Evolutionary conservation across 1,140 invertebrate genomes (phyloP).

Genomic region (Xylocopa sonorina): DNA sequence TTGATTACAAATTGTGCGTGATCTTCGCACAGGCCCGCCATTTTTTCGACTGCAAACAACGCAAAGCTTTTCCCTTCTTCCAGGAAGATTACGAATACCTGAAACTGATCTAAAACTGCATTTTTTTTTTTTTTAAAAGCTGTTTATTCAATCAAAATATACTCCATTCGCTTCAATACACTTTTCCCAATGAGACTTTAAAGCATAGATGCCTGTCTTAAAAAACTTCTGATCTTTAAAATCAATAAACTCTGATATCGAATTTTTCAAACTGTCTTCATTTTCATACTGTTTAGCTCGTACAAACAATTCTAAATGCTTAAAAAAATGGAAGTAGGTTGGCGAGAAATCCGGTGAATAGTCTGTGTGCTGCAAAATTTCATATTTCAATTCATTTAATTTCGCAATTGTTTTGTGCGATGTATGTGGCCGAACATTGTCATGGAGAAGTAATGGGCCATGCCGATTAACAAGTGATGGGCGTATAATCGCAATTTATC

Average conservation of each 20-base stretch:
- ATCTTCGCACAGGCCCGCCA: too few species aligned
- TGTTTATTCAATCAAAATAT: too few species aligned
- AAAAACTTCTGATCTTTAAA: constrained; percentile 9
- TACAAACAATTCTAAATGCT: constrained; percentile 23
- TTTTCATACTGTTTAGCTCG: constrained; percentile 1
- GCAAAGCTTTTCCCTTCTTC: too few species aligned
- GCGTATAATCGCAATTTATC: background rate
- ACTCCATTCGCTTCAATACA: background rate
- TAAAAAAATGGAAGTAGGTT: constrained; percentile 26
- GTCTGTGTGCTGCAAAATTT: constrained; percentile 29
- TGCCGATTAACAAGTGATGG: constrained; percentile 2
- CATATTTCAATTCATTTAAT: constrained; percentile 16
- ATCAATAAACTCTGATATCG: constrained; percentile 8
- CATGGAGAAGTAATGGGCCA: constrained; percentile 4
- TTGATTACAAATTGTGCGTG: too few species aligned
- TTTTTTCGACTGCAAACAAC: too few species aligned
- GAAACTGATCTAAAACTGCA: too few species aligned
- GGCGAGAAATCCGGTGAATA: constrained; percentile 30
- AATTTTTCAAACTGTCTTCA: constrained; percentile 8
- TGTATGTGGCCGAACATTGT: constrained; percentile 1
- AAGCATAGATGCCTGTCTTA: constrained; percentile 18
- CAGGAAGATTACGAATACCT: too few species aligned
- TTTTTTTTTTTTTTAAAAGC: too few species aligned
- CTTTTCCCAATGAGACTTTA: constrained; percentile 10
- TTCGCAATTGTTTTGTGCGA: constrained; percentile 8